A percentile compares a stretch with the other conserved stretches of the same genome.
Conservation (phyloP, 2,113 vertebrate species). For the Channa argus region DNA sequence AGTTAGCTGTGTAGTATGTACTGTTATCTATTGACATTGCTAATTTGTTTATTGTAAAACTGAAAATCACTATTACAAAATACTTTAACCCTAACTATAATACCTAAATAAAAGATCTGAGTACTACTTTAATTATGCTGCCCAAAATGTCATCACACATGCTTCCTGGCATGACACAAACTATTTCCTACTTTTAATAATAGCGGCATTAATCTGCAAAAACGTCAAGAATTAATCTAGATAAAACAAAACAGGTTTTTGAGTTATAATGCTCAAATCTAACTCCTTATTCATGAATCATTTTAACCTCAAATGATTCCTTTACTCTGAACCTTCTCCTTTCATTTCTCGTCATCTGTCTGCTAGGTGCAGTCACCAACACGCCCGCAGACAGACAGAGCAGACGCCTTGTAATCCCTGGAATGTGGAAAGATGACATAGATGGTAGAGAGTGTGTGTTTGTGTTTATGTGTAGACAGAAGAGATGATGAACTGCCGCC, state of each 20-base stretch:
- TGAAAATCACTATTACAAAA: no score
- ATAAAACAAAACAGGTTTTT: constrained; percentile 22
- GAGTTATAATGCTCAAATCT: background rate
- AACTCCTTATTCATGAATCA: background rate
- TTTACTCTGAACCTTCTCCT: background rate
- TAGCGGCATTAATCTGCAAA: constrained; percentile 1
- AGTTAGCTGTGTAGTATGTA: no score
- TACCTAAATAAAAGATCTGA: background rate
- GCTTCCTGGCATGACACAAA: constrained; percentile 9
- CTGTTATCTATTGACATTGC: no score
- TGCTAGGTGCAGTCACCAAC: constrained; percentile 24
- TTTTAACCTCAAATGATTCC: background rate
- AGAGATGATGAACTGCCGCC: constrained; percentile 32
- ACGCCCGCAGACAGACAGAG: constrained; percentile 59
- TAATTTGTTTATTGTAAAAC: no score
- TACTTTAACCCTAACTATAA: no score
- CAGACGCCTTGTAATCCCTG: constrained; percentile 70
- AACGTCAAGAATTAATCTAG: constrained; percentile 23
- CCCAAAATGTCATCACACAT: constrained; percentile 16
- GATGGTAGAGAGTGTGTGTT: constrained; percentile 33
- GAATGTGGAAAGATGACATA: constrained; percentile 70
- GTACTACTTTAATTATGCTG: background rate
- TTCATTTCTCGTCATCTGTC: constrained; percentile 20
- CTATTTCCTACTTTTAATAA: constrained; percentile 36
- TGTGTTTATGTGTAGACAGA: constrained; percentile 48